A percentile compares a stretch with the other conserved stretches of the same genome.
phyloP scores from a whole-genome alignment of 2,888 invertebrate species.

The Cabera pusaria region DNA sequence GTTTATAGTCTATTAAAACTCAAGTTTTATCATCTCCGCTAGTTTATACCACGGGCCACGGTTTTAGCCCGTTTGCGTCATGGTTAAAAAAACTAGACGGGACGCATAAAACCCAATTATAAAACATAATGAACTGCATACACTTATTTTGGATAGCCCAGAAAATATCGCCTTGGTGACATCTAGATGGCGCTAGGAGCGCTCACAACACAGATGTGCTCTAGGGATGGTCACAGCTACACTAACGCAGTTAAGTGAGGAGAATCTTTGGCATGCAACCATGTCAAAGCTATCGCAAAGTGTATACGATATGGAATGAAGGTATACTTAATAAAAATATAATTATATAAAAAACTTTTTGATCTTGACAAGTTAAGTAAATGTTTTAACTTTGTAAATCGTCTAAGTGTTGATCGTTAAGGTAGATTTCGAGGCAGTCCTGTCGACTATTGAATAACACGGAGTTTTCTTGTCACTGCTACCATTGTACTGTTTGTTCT shows the following conservation, averaged over 20 bases:
- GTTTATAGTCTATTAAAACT: too few species aligned
- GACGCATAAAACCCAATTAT: too few species aligned
- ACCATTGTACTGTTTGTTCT: constrained; percentile 4
- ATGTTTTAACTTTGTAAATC: constrained; percentile 21
- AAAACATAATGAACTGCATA: too few species aligned
- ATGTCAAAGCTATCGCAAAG: constrained; percentile 26
- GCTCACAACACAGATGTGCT: background rate
- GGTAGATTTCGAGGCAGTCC: constrained; percentile 23
- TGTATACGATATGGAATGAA: constrained; percentile 36
- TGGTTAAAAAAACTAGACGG: too few species aligned
- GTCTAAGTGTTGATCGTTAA: constrained; percentile 25
- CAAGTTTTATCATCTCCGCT: too few species aligned
- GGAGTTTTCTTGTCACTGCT: background rate
- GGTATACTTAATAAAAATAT: constrained; percentile 34
- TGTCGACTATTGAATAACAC: background rate
- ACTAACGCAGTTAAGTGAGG: constrained; percentile 13
- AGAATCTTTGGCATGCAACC: constrained; percentile 20
- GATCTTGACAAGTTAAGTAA: constrained; percentile 26
- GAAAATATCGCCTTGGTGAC: too few species aligned
- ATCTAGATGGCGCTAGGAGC: too few species aligned
- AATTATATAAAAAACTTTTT: constrained; percentile 24
- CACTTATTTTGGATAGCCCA: too few species aligned
- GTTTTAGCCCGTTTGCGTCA: too few species aligned
- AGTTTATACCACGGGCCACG: too few species aligned
- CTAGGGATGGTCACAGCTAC: constrained; percentile 12